These are phyloP conservation scores for Polia nebulosa DNA, from an alignment of 2,888 invertebrate species.

Conservation along the genomic window DNA sequence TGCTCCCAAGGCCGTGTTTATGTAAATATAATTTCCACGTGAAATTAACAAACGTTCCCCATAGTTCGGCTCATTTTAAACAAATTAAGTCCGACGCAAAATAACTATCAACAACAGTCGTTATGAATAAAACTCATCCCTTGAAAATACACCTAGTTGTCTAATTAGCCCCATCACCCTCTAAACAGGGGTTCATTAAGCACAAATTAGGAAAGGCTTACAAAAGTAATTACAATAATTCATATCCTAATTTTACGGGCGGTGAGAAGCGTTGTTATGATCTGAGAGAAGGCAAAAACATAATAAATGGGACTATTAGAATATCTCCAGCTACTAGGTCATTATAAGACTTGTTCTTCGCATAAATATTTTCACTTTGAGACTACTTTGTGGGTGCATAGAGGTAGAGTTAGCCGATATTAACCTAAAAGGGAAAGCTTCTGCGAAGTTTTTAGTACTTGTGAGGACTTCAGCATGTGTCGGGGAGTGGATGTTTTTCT, in stretches of 20 bases:
- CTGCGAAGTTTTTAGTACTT: constrained; percentile 55
- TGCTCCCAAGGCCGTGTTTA: constrained; percentile 15
- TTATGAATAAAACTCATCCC: constrained; percentile 43
- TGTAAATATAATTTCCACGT: background rate
- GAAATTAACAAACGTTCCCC: constrained; percentile 13
- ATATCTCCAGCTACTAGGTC: constrained; percentile 64
- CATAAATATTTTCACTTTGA: constrained; percentile 69
- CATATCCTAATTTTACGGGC: constrained; percentile 69
- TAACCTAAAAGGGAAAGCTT: constrained; percentile 67
- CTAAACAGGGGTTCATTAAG: constrained; percentile 64
- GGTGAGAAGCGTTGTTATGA: constrained; percentile 58
- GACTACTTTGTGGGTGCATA: constrained; percentile 61
- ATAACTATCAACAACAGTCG: constrained; percentile 39
- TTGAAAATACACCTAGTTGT: constrained; percentile 39
- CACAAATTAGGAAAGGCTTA: constrained; percentile 62
- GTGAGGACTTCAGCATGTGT: constrained; percentile 35
- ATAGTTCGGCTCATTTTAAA: constrained; percentile 13
- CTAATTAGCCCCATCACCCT: constrained; percentile 35
- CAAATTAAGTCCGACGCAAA: constrained; percentile 38
- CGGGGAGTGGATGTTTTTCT: constrained; percentile 21
- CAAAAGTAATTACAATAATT: constrained; percentile 72
- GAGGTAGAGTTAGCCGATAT: constrained; percentile 56
- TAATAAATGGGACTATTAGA: constrained; percentile 68
- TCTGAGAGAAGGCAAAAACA: constrained; percentile 60
- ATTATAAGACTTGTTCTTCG: constrained; percentile 69